Percentiles rank a stretch among this genome's conserved stretches.
These are phyloP conservation scores for Dicrostonyx torquatus DNA, from an alignment of 2,797 vertebrate species.

Conservation along the genomic window DNA sequence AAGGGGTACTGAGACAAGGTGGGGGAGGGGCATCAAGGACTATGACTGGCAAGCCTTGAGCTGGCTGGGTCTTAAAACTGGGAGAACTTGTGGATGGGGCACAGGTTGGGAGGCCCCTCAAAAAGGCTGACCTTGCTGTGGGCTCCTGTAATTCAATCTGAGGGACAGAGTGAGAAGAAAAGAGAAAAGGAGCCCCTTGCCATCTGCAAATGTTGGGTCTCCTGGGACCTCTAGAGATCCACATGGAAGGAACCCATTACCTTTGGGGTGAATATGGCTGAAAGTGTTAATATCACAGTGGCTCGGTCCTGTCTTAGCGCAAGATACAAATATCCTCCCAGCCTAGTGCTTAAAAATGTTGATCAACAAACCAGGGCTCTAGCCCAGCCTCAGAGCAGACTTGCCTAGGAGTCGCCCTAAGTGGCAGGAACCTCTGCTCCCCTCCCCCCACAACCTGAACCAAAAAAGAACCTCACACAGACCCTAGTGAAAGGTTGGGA, in stretches of 20 bases:
- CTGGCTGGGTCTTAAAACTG: accelerated
- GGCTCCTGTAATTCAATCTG: background rate
- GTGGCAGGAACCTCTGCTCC: background rate
- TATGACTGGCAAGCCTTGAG: background rate
- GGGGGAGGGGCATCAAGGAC: background rate
- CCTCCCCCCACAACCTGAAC: accelerated
- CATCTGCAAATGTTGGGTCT: background rate
- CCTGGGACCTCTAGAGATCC: background rate
- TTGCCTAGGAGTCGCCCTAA: background rate
- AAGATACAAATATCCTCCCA: background rate
- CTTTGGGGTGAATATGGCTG: background rate
- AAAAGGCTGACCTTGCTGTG: background rate
- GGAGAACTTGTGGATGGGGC: background rate
- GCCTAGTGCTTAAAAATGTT: background rate
- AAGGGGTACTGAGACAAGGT: background rate
- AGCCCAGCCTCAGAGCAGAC: background rate
- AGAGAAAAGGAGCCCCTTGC: background rate
- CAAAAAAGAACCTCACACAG: background rate
- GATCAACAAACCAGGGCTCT: background rate
- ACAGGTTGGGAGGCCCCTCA: background rate
- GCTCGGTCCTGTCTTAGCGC: background rate
- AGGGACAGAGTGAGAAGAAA: background rate
- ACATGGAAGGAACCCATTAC: accelerated
- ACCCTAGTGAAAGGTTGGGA: background rate
- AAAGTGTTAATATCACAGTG: background rate